phyloP scores from a whole-genome alignment of 1,140 invertebrate genomes.

The Sminthurinus signatus region DNA sequence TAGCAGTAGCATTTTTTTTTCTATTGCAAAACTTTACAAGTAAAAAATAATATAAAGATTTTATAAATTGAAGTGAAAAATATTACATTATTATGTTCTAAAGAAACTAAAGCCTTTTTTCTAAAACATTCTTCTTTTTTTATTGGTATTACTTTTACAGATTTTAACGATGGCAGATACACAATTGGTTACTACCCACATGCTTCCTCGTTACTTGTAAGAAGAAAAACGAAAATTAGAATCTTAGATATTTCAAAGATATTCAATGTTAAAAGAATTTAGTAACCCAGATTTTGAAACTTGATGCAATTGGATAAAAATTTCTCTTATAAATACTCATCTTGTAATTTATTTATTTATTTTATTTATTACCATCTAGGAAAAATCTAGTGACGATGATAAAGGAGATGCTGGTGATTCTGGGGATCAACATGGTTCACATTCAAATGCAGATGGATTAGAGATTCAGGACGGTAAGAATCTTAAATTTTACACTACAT shows the following conservation, averaged over 20 bases:
- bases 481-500: background rate
- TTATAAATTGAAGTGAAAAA: too few species aligned
- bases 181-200: slow-evolving; percentile 37
- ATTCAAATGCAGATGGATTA: slow-evolving; percentile 38
- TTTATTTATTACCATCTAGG: slow-evolving; percentile 15
- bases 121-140: too few species aligned
- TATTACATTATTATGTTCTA: too few species aligned
- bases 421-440: slow-evolving; percentile 34
- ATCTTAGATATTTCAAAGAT: background rate
- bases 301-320: background rate
- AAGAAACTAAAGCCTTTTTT: too few species aligned
- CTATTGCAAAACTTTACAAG: too few species aligned
- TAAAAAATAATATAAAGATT: too few species aligned
- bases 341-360: background rate
- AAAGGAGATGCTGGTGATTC: slow-evolving; percentile 35
- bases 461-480: slow-evolving; percentile 40
- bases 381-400: slow-evolving; percentile 39
- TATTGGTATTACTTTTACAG: too few species aligned
- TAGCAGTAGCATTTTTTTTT: too few species aligned
- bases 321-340: background rate
- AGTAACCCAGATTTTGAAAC: background rate
- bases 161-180: slow-evolving; percentile 30
- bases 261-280: too few species aligned
- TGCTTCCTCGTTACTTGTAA: slow-evolving; percentile 36
- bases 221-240: background rate